These are phyloP conservation scores for Chauna torquata DNA, from an alignment of 2,113 vertebrate genomes.

Conservation along the genomic window DNA sequence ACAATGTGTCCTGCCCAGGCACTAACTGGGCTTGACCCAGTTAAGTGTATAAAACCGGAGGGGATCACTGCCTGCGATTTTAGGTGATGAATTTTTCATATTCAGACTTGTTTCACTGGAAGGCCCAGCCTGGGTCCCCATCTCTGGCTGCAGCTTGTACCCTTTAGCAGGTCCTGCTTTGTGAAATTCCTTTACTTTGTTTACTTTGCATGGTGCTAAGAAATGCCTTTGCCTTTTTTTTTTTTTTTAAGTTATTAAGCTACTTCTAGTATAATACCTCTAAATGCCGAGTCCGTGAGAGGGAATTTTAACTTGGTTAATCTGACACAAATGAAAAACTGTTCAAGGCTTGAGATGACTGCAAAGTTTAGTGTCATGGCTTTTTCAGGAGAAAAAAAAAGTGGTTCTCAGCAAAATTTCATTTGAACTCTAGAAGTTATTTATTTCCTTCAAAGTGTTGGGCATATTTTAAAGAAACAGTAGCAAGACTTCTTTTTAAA, in stretches of 20 bases:
- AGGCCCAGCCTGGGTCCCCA: not conserved
- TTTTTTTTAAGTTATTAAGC: slow-evolving; percentile 30
- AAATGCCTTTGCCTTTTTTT: not conserved
- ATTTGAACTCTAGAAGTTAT: not conserved
- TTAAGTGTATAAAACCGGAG: not conserved
- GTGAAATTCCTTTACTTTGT: slow-evolving; percentile 20
- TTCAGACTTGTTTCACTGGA: not conserved
- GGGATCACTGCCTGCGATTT: not conserved
- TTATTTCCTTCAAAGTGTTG: slow-evolving; percentile 2
- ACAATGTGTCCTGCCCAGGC: not conserved
- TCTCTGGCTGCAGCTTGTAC: not conserved
- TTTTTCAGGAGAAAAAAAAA: not conserved
- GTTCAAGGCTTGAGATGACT: slow-evolving; percentile 38
- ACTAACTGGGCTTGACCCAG: not conserved
- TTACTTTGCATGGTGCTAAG: not conserved
- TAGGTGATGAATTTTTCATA: slow-evolving; percentile 27
- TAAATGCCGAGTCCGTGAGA: slow-evolving; percentile 52
- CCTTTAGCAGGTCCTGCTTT: not conserved
- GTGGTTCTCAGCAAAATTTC: slow-evolving; percentile 7
- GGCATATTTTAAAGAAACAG: not conserved
- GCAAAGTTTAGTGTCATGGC: slow-evolving; percentile 41
- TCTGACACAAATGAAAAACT: slow-evolving; percentile 66
- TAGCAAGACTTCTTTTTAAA: not conserved
- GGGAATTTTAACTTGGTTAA: slow-evolving; percentile 64
- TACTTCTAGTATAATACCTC: slow-evolving; percentile 42